phyloP scores from a whole-genome alignment of 2,113 vertebrate species.

The Pelecanus crispus region DNA sequence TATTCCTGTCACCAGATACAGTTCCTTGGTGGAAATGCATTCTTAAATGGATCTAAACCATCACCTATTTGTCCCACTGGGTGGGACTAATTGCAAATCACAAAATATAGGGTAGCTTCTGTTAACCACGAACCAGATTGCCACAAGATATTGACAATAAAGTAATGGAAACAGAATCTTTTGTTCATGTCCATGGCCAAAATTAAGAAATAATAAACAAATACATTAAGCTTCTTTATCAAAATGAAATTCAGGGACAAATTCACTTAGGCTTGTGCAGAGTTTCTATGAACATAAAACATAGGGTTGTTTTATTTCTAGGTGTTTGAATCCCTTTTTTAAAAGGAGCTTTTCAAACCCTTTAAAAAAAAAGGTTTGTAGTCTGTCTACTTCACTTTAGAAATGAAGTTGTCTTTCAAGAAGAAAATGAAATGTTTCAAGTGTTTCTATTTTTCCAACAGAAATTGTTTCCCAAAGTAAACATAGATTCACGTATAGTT shows the following conservation, averaged over 20 bases:
- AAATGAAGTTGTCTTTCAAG: background rate
- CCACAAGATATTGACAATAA: background rate
- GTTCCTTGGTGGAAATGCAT: background rate
- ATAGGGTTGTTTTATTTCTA: background rate
- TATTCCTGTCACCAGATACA: background rate
- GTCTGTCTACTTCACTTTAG: background rate
- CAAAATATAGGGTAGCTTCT: background rate
- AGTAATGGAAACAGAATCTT: background rate
- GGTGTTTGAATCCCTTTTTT: background rate
- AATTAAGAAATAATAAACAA: background rate
- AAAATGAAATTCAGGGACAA: background rate
- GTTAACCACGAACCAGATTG: background rate
- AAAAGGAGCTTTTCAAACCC: background rate
- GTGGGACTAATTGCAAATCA: background rate
- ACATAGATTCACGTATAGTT: background rate
- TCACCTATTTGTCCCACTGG: background rate
- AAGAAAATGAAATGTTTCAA: background rate
- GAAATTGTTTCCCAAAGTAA: background rate
- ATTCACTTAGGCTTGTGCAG: background rate
- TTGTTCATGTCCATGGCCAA: background rate
- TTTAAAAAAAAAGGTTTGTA: background rate
- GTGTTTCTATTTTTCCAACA: background rate
- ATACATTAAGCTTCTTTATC: background rate
- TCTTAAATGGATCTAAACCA: background rate
- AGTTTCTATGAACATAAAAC: background rate